phyloP scores from a whole-genome alignment of 2,797 vertebrate genomes.

The Botia almorhae region DNA sequence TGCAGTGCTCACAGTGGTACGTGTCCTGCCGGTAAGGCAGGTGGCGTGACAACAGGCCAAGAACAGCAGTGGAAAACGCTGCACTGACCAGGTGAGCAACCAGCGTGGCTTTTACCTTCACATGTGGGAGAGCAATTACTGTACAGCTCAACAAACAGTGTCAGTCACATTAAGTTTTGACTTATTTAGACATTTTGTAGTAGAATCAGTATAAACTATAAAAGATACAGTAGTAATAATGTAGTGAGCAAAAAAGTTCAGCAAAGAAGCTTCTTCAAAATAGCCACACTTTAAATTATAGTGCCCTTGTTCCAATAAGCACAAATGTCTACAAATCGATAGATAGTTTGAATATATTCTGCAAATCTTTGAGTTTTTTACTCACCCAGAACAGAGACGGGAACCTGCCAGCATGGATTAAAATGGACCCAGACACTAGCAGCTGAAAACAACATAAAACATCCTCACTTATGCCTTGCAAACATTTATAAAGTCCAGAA shows the following conservation, averaged over 20 bases:
- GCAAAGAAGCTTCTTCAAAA: too few species aligned
- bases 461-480: not conserved
- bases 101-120: constrained; percentile 77
- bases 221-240: too few species aligned
- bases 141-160: not conserved
- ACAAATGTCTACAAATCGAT: not conserved
- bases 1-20: constrained; percentile 84
- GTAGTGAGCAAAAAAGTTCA: too few species aligned
- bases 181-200: not conserved
- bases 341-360: not conserved
- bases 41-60: constrained; percentile 83
- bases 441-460: constrained; percentile 45
- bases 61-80: constrained; percentile 77
- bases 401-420: constrained; percentile 63
- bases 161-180: not conserved
- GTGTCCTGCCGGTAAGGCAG: constrained; percentile 82
- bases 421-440: constrained; percentile 59
- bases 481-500: not conserved
- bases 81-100: constrained; percentile 81
- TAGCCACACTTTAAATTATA: too few species aligned
- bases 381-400: constrained; percentile 65
- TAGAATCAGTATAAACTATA: too few species aligned
- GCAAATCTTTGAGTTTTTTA: not conserved
- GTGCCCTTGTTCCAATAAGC: too few species aligned
- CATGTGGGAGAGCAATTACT: constrained; percentile 15